Evolutionary conservation across 1,140 invertebrate species (phyloP).

Genomic region (Drosophila serrata): DNA sequence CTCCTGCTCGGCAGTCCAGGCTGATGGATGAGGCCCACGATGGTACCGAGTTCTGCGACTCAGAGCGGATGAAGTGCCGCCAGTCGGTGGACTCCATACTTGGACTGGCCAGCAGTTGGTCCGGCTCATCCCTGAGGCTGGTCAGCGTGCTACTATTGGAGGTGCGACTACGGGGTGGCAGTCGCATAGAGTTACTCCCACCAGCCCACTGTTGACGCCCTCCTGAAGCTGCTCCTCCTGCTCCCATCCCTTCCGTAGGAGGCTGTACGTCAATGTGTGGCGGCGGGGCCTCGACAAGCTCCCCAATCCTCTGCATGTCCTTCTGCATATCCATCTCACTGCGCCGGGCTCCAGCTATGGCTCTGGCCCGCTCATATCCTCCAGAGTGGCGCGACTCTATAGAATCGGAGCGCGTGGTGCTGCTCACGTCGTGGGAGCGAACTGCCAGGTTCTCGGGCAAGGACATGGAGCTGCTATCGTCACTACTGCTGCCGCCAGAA

Average conservation of each 20-base stretch:
- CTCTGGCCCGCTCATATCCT: constrained; percentile 70
- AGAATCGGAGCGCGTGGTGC: constrained; percentile 78
- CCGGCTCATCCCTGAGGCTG: constrained; percentile 76
- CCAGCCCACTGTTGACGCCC: constrained; percentile 49
- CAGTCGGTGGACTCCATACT: constrained; percentile 85
- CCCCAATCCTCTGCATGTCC: constrained; percentile 67
- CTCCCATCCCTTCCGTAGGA: constrained; percentile 52
- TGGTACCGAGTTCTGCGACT: constrained; percentile 89
- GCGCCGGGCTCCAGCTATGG: constrained; percentile 75
- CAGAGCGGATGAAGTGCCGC: constrained; percentile 85
- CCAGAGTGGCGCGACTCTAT: constrained; percentile 80
- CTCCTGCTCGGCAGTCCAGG: constrained; percentile 89
- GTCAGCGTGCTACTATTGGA: constrained; percentile 82
- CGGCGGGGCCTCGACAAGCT: constrained; percentile 56
- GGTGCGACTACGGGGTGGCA: constrained; percentile 71
- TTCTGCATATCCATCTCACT: constrained; percentile 81
- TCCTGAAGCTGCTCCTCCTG: neutral
- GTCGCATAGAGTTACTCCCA: constrained; percentile 59
- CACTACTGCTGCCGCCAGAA: constrained; percentile 57
- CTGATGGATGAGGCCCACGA: constrained; percentile 91
- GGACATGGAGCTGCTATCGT: constrained; percentile 70
- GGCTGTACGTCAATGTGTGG: constrained; percentile 82
- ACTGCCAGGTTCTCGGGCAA: constrained; percentile 50
- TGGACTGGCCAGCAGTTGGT: constrained; percentile 72
- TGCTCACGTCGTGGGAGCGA: constrained; percentile 70